Evolutionary conservation across 2,113 vertebrate species (phyloP).

Genomic region (Micronycteris hirsuta): DNA sequence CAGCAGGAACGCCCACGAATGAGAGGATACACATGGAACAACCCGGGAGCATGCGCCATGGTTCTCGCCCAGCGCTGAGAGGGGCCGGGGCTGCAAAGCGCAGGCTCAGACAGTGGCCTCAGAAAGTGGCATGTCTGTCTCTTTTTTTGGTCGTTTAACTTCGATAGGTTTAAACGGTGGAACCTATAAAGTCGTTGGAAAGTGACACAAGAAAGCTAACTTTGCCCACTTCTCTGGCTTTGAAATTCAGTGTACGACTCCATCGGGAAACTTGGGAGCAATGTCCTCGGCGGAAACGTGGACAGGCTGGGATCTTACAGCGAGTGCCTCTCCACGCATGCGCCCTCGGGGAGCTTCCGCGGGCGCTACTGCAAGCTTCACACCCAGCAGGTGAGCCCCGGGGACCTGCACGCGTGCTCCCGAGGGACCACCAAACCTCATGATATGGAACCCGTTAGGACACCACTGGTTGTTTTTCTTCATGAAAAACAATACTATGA

Average conservation of each 20-base stretch:
- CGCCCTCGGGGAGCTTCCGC: constrained; percentile 74
- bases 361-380: constrained; percentile 88
- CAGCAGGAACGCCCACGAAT: not conserved
- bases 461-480: not conserved
- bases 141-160: not conserved
- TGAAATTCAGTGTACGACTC: constrained; percentile 86
- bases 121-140: not conserved
- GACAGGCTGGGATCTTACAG: constrained; percentile 83
- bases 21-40: not conserved
- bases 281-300: constrained; percentile 82
- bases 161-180: not conserved
- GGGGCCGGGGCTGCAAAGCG: not conserved
- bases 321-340: constrained; percentile 79
- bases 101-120: not conserved
- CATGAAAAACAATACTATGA: not conserved
- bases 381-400: constrained; percentile 79
- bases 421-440: rapidly evolving
- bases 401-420: rapidly evolving
- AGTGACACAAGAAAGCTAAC: not conserved
- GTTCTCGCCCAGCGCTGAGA: not conserved
- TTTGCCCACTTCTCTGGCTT: constrained; percentile 8
- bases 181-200: not conserved
- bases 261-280: constrained; percentile 86
- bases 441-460: not conserved
- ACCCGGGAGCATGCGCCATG: rapidly evolving